Base-by-base conservation (phyloP, 2,113 vertebrate species). In the Cephalophus harveyi region DNA sequence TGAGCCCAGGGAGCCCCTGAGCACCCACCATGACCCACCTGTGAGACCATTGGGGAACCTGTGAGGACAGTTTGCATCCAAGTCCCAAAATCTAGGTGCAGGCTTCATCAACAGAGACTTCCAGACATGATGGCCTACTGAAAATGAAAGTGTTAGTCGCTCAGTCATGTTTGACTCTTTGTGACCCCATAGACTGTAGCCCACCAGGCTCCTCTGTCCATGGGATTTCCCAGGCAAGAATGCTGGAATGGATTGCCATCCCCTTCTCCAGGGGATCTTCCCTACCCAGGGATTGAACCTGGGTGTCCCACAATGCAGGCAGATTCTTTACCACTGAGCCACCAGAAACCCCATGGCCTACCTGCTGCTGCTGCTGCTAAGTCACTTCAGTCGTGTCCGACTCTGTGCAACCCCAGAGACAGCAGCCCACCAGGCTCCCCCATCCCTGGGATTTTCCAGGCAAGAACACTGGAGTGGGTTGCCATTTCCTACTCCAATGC, bases 321-420 rank as follows among this genome's bases (percentile, higher is more conserved):
- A 74, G 67, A 13, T 74, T 40, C 67, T 74, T 23, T 40, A 74
- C n/a, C 67, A 40, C 36, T 25, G 19, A 40, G 67, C 10, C 67
- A 40, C n/a, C 36, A 40, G 67, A 36, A 74, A 74, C 36, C 5
- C n/a, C 67, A 74, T 40, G 21, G n/a, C 36, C 21, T 71, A 60
- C 43, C 43, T 46, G 43, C 43, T 46, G 43, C 43, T 46, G 43
- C 43, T 46, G 43, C 43, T 46, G 43, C 43, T 46, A 46, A 36
- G 17, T 36, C 2, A 4, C 64, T 36, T 36, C 19, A 71, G n/a
- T 23, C 2, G 0, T 71, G 19, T 71, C n/a, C 1, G 5, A 21
- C n/a, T 71, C n/a, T 23, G 19, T 36, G 67, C n/a, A 23, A 40
- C n/a, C 30, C 62, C 62, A 8, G 1, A 13, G 62, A 64, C 62